Evolutionary conservation across 2,797 vertebrate species (phyloP).

Genomic region (Iguana delicatissima): DNA sequence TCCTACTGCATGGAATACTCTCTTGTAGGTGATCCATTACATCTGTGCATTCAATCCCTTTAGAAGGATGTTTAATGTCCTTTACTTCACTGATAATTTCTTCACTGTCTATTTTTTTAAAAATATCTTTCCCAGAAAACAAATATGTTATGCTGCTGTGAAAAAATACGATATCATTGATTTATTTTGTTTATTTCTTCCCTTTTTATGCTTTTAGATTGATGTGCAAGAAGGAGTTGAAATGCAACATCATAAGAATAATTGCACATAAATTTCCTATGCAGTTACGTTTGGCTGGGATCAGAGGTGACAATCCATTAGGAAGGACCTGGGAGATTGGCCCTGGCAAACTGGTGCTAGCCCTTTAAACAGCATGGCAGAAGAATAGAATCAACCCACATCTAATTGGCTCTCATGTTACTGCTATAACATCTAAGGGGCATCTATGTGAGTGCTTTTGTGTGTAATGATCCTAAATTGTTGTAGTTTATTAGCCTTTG

Average conservation of each 20-base stretch:
- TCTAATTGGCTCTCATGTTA: conserved; percentile 8
- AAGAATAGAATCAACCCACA: not conserved
- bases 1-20: not conserved
- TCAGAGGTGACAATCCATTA: not conserved
- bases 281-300: not conserved
- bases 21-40: not conserved
- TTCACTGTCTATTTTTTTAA: not conserved
- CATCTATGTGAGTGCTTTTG: not conserved
- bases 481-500: not conserved
- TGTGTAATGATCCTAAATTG: not conserved
- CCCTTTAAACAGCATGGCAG: not conserved
- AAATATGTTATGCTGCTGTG: not conserved
- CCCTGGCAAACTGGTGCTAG: too few relatives aligned
- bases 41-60: too few relatives aligned
- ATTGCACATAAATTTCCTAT: not conserved
- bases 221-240: not conserved
- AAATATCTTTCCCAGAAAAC: too few relatives aligned
- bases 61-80: not conserved
- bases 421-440: conserved; percentile 1
- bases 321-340: not conserved
- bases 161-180: not conserved
- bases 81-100: too few relatives aligned
- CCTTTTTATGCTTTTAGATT: not conserved
- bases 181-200: not conserved
- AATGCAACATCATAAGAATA: not conserved